Conservation (phyloP, 2,797 vertebrate species). For the Natrix natrix region DNA sequence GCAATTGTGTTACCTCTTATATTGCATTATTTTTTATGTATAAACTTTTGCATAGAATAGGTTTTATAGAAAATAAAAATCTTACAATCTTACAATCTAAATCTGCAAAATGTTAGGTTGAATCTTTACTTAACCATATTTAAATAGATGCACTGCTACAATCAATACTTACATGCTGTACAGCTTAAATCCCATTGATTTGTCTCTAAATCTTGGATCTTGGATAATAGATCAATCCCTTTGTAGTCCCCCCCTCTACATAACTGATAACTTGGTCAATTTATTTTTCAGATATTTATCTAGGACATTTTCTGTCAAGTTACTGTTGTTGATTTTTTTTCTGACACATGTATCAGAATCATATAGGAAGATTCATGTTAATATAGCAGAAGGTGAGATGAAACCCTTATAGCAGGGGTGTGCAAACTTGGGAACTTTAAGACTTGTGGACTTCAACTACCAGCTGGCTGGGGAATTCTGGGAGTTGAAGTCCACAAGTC, state of each 20-base stretch:
- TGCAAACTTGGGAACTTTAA: too few species aligned
- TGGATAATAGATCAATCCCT: background rate
- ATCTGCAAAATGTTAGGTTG: slow-evolving; percentile 10
- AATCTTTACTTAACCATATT: background rate
- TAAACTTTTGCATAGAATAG: background rate
- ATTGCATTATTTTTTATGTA: background rate
- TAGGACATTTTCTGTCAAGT: background rate
- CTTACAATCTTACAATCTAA: background rate
- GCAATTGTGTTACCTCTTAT: background rate
- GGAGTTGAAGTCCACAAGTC: too few species aligned
- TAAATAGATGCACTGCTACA: background rate
- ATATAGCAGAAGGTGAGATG: background rate
- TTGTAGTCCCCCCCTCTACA: background rate
- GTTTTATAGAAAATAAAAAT: background rate
- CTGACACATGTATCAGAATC: background rate
- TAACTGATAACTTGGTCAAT: background rate
- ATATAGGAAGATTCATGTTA: background rate
- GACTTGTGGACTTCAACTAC: too few species aligned
- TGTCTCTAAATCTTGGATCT: background rate
- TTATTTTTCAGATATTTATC: background rate
- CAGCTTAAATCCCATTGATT: background rate
- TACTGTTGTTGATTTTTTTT: background rate
- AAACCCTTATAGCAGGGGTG: background rate
- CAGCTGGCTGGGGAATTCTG: too few species aligned
- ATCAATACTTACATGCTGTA: background rate